These are phyloP conservation scores for Cantharis lateralis DNA, from an alignment of 2,888 invertebrate species.

Conservation along the genomic window DNA sequence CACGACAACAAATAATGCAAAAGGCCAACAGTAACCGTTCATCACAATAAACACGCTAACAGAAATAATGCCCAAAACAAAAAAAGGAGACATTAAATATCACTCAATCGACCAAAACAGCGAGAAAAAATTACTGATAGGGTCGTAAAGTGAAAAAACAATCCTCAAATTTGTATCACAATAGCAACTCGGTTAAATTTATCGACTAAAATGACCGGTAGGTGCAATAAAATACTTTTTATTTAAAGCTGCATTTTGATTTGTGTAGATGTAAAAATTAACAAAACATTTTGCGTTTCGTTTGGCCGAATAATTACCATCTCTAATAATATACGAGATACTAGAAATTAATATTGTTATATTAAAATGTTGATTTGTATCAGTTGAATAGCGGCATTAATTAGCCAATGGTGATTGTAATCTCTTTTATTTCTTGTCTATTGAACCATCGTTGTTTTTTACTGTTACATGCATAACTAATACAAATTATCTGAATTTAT, in stretches of 20 bases:
- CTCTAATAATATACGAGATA: not conserved
- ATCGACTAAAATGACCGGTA: not conserved
- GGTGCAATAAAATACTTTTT: not conserved
- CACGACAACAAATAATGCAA: not conserved
- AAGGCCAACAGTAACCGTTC: not conserved
- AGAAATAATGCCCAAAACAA: not conserved
- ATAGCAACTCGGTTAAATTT: not conserved
- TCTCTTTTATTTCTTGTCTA: constrained; percentile 6
- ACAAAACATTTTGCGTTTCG: not conserved
- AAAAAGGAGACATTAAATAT: not conserved
- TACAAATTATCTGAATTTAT: not conserved
- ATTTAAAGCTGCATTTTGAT: not conserved
- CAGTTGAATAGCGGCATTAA: constrained; percentile 18
- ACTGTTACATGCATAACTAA: not conserved
- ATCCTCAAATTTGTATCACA: not conserved
- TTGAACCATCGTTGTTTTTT: not conserved
- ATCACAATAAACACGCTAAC: not conserved
- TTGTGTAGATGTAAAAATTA: not conserved
- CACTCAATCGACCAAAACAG: not conserved
- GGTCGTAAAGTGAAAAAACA: not conserved
- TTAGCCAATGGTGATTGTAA: constrained; percentile 12
- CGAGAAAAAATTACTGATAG: not conserved
- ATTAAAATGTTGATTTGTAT: constrained; percentile 12
- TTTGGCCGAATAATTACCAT: not conserved
- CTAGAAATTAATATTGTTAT: not conserved